Base-by-base conservation (phyloP, 2,113 vertebrate genomes). In the Scalopus aquaticus region DNA sequence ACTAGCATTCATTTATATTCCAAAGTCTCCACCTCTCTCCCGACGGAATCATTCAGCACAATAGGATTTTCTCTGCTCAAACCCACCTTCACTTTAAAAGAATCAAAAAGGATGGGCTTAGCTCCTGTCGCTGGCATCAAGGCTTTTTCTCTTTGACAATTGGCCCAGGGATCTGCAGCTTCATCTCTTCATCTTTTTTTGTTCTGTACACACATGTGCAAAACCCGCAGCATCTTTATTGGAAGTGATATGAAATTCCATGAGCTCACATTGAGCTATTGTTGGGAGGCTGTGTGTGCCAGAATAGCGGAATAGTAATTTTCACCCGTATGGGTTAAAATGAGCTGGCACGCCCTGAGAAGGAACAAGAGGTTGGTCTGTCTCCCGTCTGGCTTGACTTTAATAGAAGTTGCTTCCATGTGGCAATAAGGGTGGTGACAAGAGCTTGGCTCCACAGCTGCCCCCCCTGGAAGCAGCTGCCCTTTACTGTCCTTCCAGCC, bases 61-160 rank as follows among this genome's bases (percentile, higher is more conserved):
- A 56, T 35, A 89, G 91, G 94, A 94, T 96, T 93, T 95, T 97
- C 97, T 96, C 94, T 90, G 65, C 94, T 94, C 92, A 88, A 93
- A 95, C 76, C 67, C 35, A 88, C 93, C 90, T 93, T 95, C 89
- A 87, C 94, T 96, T 96, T 96, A 95, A 96, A 96, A 85, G 73
- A 96, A 93, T 44, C 28, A 69, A 51, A 94, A 96, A 81, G 39
- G 72, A 65, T 44, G 32, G 19, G 72, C 87, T 95, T 94, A 96
- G 81, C 85, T 92, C 74, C 80, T 77, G 44, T 88, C 20, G 0
- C 28, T 12, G 16, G 65, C 74, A 73, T 87, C 60, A 93, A 96
- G 91, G n/a, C 42, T 80, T 62, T 76, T 80, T 86, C 60, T 84
- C 89, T 88, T 91, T 94, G 78, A 96, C 92, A 96, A 77, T 60